Percentiles rank a stretch among this genome's conserved stretches.
Conservation (phyloP, 2,113 vertebrate genomes). For the Rana temporaria region DNA sequence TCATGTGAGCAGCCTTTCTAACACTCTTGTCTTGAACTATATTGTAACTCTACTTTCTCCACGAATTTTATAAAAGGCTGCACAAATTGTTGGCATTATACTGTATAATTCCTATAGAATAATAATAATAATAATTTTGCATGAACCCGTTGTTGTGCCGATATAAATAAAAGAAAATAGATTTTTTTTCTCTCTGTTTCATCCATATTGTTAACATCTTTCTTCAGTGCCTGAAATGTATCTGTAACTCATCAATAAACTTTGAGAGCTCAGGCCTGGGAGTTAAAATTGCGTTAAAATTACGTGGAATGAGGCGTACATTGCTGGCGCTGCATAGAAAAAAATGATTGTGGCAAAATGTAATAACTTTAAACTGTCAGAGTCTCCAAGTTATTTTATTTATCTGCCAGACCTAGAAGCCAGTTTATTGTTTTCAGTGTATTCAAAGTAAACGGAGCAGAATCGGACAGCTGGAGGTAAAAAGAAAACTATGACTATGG, state of each 20-base stretch:
- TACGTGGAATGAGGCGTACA: neutral
- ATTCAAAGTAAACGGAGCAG: conserved; percentile 11
- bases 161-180: too few species aligned
- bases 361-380: neutral
- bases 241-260: neutral
- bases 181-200: too few species aligned
- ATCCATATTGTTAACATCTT: too few species aligned
- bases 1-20: too few species aligned
- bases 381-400: conserved; percentile 14
- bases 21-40: too few species aligned
- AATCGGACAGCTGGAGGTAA: conserved; percentile 28
- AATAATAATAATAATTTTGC: too few species aligned
- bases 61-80: too few species aligned
- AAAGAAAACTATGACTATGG: neutral
- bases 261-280: neutral
- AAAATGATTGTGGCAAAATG: conserved; percentile 1
- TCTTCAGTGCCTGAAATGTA: neutral
- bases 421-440: conserved; percentile 45
- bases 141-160: too few species aligned
- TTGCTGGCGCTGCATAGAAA: neutral
- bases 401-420: conserved; percentile 42
- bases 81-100: too few species aligned
- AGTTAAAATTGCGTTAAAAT: neutral
- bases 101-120: too few species aligned
- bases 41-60: too few species aligned